Evolutionary conservation across 2,888 invertebrate species (phyloP).

Genomic region (Griposia aprilina): DNA sequence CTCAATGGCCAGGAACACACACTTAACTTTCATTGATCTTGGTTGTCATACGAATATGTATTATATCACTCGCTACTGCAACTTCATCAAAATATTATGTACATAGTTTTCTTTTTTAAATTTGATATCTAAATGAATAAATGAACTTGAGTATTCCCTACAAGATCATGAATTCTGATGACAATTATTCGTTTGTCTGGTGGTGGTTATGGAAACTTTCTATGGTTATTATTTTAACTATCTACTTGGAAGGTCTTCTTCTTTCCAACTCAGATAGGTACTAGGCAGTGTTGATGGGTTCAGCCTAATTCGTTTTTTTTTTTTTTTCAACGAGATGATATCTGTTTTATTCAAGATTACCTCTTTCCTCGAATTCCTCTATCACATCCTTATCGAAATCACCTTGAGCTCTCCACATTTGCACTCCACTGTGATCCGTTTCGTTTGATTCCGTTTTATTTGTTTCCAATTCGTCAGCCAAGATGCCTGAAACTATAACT

Average conservation of each 20-base stretch:
- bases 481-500: slow-evolving; percentile 22
- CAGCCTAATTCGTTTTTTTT: not conserved
- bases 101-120: too few species aligned
- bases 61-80: not conserved
- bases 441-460: slow-evolving; percentile 16
- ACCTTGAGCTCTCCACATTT: slow-evolving; percentile 52
- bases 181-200: too few species aligned
- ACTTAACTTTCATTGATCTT: not conserved
- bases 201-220: too few species aligned
- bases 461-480: not conserved
- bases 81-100: too few species aligned
- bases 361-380: slow-evolving; percentile 43
- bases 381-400: slow-evolving; percentile 37
- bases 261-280: too few species aligned
- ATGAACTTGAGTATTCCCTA: too few species aligned
- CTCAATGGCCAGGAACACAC: not conserved
- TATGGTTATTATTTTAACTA: too few species aligned
- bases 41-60: not conserved
- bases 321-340: not conserved
- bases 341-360: slow-evolving; percentile 7
- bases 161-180: too few species aligned
- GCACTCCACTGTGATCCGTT: slow-evolving; percentile 18
- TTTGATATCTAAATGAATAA: too few species aligned
- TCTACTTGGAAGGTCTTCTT: too few species aligned
- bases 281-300: too few species aligned